These are phyloP conservation scores for Cordilura impudica DNA, from an alignment of 2,888 invertebrate species.

Conservation along the genomic window DNA sequence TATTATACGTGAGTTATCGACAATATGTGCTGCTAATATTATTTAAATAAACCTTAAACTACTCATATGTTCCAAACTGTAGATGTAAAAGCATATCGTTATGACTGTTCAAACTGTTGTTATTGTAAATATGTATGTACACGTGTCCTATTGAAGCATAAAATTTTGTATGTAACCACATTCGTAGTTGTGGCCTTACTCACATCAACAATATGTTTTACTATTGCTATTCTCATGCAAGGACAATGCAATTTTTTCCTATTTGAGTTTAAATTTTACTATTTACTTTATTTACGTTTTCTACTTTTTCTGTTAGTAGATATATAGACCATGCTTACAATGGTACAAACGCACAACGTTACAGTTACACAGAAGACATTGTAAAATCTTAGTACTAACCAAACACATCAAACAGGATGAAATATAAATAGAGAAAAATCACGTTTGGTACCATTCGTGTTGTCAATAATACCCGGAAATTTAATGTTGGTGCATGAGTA, in stretches of 20 bases:
- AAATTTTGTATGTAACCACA: slow-evolving; percentile 19
- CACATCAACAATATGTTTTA: slow-evolving; percentile 33
- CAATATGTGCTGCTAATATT: no score
- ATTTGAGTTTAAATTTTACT: slow-evolving; percentile 20
- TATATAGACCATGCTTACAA: no score
- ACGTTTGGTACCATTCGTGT: slow-evolving; percentile 59
- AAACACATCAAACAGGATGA: slow-evolving; percentile 36
- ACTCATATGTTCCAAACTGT: neutral
- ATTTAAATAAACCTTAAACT: neutral
- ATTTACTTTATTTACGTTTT: neutral
- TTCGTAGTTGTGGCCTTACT: neutral
- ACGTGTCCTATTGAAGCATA: slow-evolving; percentile 32
- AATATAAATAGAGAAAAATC: slow-evolving; percentile 51
- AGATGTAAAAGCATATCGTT: slow-evolving; percentile 13
- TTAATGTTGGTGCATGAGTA: slow-evolving; percentile 50
- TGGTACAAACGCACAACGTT: no score
- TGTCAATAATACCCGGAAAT: slow-evolving; percentile 61
- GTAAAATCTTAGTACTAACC: neutral
- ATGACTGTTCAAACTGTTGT: slow-evolving; percentile 15
- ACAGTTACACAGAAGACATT: neutral
- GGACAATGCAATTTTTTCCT: slow-evolving; percentile 37
- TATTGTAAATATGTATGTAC: no score
- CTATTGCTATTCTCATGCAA: slow-evolving; percentile 12
- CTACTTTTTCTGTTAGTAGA: neutral
- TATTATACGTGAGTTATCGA: no score